Evolutionary conservation across 2,888 invertebrate species (phyloP).

Genomic region (Drosophila emarginata): DNA sequence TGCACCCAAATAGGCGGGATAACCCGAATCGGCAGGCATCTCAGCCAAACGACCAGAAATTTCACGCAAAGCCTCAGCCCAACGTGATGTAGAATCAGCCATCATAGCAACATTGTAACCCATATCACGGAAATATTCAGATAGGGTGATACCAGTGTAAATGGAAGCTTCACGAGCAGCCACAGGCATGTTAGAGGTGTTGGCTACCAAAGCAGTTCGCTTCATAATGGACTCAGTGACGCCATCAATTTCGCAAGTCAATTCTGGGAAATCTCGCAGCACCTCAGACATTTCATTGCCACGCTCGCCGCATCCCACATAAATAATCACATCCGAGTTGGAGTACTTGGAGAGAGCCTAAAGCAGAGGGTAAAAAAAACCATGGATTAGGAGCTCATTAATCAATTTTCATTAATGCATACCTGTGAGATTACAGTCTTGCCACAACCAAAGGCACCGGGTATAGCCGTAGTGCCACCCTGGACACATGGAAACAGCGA

Average conservation of each 20-base stretch:
- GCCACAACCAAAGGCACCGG: constrained; percentile 99
- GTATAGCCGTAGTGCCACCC: constrained; percentile 99
- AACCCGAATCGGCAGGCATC: constrained; percentile 99
- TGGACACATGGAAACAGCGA: constrained; percentile 99
- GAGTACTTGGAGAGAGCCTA: constrained; percentile 99
- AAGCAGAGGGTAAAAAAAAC: too few species aligned
- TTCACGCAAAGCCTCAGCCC: constrained; percentile 99
- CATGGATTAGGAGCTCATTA: too few species aligned
- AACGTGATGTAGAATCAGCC: constrained; percentile 99
- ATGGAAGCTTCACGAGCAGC: constrained; percentile 99
- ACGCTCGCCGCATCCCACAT: constrained; percentile 99
- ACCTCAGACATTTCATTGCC: constrained; percentile 99
- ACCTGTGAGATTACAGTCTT: constrained; percentile 87
- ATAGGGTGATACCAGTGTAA: constrained; percentile 99
- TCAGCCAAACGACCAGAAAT: constrained; percentile 97
- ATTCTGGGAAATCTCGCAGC: constrained; percentile 98
- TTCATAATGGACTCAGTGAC: constrained; percentile 99
- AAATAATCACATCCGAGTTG: constrained; percentile 99
- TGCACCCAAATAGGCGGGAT: constrained; percentile 99
- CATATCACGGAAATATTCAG: constrained; percentile 99
- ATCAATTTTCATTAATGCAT: neutral
- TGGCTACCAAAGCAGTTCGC: constrained; percentile 98
- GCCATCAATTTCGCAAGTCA: constrained; percentile 98
- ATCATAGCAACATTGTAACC: constrained; percentile 99
- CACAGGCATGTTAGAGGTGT: constrained; percentile 99